A percentile compares a stretch with the other conserved stretches of the same genome.
Conservation (phyloP, 2,888 invertebrate species). For the Miltochrista miniata region DNA sequence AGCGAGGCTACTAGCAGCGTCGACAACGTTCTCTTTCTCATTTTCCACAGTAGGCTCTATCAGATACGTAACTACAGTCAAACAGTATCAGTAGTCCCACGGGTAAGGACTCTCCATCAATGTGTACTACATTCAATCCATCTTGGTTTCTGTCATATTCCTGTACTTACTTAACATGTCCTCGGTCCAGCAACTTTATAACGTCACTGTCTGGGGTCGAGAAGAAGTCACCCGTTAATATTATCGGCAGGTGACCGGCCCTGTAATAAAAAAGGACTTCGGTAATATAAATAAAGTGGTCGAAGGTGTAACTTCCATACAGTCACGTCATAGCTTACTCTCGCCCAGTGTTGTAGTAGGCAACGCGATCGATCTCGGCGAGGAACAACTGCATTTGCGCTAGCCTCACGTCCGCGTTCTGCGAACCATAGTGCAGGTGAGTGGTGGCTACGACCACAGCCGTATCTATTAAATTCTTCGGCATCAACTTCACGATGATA, state of each 20-base stretch:
- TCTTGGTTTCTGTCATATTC: too few species aligned
- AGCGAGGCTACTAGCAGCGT: too few species aligned
- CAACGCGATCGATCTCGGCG: constrained; percentile 92
- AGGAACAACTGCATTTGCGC: constrained; percentile 94
- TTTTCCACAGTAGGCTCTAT: too few species aligned
- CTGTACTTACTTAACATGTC: constrained; percentile 67
- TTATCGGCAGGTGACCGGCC: constrained; percentile 87
- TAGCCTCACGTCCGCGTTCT: constrained; percentile 93
- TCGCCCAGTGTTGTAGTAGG: constrained; percentile 71
- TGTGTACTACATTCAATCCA: too few species aligned
- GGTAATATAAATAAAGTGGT: constrained; percentile 40
- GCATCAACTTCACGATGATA: constrained; percentile 89
- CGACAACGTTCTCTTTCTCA: too few species aligned
- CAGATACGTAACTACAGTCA: too few species aligned
- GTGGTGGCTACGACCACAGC: constrained; percentile 94
- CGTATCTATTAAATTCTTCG: constrained; percentile 71
- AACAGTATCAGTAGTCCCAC: too few species aligned
- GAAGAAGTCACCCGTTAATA: constrained; percentile 97
- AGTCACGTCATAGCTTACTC: constrained; percentile 42
- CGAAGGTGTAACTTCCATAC: too few species aligned
- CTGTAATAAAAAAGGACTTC: too few species aligned
- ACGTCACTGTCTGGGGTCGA: constrained; percentile 89
- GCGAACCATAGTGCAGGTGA: constrained; percentile 96
- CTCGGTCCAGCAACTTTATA: constrained; percentile 86
- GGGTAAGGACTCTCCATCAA: too few species aligned